Evolutionary conservation across 1,140 invertebrate genomes (phyloP), one percentile per base, ranked within the genome.

Genomic region (Conus ventricosus): DNA sequence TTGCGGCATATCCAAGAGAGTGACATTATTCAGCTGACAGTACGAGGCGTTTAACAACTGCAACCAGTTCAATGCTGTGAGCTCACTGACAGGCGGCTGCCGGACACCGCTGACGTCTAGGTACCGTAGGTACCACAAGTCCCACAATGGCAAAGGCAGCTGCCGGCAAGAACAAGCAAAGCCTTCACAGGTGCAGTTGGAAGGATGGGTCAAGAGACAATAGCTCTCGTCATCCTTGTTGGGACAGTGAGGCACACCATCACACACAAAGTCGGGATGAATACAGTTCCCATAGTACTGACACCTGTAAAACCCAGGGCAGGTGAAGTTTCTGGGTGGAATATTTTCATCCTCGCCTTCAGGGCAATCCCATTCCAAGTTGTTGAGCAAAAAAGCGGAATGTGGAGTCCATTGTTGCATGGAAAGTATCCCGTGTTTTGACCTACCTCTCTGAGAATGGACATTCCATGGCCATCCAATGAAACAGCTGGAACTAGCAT

Each of bases 241-340:
- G 7, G 88, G 88, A 60, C 88, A 89, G n/a, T 89, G 88, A 85
- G 86, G 86, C 15, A 83, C 0, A 2, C 85, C 81, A 76, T 89
- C 88, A 78, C 88, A 89, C 23, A 89, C 27, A 54, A 87, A 53
- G n/a, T 84, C 51, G 15, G 67, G 39, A 39, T 87, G 85, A 39
- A 89, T 0, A 63, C 88, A 87, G 10, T 87, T 51, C 0, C 67
- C 23, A 1, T 84, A 55, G 23, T 87, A 8, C 20, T 89, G 81
- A 60, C 88, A 89, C 5, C 82, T 60, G 60, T 89, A 89, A 27
- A 84, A 76, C 23, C 71, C 81, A 6, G 55, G 55, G 60, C 85
- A 87, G 17, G 25, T 71, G 25, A 67, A 27, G 39, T 51, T 23
- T 23, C 67, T 60, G 8, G n/a, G 15, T 25, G 84, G 23, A 15